Evolutionary conservation across 2,113 vertebrate genomes (phyloP).

Genomic region (Orthonyx spaldingii): DNA sequence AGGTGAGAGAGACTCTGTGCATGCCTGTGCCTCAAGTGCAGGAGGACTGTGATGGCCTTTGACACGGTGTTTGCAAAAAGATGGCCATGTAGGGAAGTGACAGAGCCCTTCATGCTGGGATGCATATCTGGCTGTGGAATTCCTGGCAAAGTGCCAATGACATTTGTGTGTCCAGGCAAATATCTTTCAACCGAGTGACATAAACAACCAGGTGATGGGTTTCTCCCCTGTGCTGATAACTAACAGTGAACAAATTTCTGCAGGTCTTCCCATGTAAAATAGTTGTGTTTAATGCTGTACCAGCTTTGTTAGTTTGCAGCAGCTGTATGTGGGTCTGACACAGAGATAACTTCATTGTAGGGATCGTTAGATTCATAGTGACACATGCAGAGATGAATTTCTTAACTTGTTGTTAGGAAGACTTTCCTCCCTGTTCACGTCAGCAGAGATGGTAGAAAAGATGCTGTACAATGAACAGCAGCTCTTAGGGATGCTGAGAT

Average conservation of each 20-base stretch:
- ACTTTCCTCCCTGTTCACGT: background rate
- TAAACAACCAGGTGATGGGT: conserved; percentile 60
- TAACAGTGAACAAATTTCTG: background rate
- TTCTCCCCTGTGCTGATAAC: conserved; percentile 13
- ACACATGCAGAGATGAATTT: background rate
- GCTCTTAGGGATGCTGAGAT: background rate
- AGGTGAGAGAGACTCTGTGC: conserved; percentile 56
- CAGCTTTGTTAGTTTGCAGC: background rate
- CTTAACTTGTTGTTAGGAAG: background rate
- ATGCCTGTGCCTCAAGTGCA: conserved; percentile 44
- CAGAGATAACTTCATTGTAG: background rate
- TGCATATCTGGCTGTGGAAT: conserved; percentile 69
- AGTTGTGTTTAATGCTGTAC: background rate
- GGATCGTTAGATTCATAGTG: background rate
- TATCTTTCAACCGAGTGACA: conserved; percentile 53
- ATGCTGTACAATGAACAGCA: background rate
- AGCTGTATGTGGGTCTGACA: background rate
- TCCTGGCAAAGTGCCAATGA: conserved; percentile 76
- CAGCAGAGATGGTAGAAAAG: background rate
- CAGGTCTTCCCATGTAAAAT: background rate
- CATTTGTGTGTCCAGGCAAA: conserved; percentile 78
- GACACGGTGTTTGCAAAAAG: conserved; percentile 70
- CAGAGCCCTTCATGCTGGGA: conserved; percentile 64
- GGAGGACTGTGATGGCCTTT: conserved; percentile 49
- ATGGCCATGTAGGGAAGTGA: conserved; percentile 86